phyloP scores from a whole-genome alignment of 1,140 invertebrate species.

The Drosophila pandora region DNA sequence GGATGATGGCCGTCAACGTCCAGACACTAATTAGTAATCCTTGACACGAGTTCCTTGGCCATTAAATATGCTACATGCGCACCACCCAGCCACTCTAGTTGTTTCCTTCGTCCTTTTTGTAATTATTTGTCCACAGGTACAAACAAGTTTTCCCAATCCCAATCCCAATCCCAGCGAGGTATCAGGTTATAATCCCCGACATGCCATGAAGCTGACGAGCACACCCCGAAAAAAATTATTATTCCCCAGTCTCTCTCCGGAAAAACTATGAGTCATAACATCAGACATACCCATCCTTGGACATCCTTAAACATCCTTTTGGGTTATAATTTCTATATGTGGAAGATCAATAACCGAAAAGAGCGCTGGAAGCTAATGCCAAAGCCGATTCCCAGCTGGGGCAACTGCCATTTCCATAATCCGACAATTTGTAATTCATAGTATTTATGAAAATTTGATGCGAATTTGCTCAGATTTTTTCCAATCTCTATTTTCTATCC shows the following conservation, averaged over 20 bases:
- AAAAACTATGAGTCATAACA: slow-evolving; percentile 42
- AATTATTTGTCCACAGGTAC: slow-evolving; percentile 81
- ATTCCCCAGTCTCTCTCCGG: slow-evolving; percentile 4
- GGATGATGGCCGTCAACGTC: slow-evolving; percentile 65
- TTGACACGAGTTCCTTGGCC: slow-evolving; percentile 76
- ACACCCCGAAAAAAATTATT: neutral
- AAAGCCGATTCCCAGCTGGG: slow-evolving; percentile 54
- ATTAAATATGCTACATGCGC: slow-evolving; percentile 78
- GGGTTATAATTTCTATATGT: neutral
- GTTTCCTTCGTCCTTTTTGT: slow-evolving; percentile 39
- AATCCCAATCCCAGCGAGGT: slow-evolving; percentile 45
- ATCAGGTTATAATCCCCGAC: slow-evolving; percentile 59
- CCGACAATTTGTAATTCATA: slow-evolving; percentile 75
- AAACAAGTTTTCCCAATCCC: slow-evolving; percentile 48
- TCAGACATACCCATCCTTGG: slow-evolving; percentile 2
- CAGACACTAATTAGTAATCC: slow-evolving; percentile 82
- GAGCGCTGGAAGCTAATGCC: neutral
- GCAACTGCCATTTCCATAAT: slow-evolving; percentile 70
- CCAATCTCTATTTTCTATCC: neutral
- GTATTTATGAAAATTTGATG: slow-evolving; percentile 66
- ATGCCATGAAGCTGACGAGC: neutral
- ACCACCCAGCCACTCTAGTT: slow-evolving; percentile 11
- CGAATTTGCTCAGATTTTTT: slow-evolving; percentile 69
- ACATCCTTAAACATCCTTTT: slow-evolving; percentile 11
- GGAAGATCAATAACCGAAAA: slow-evolving; percentile 38